Base-by-base conservation (phyloP, 64 coral and sea anemone species). In the Platygyra sinensis region DNA sequence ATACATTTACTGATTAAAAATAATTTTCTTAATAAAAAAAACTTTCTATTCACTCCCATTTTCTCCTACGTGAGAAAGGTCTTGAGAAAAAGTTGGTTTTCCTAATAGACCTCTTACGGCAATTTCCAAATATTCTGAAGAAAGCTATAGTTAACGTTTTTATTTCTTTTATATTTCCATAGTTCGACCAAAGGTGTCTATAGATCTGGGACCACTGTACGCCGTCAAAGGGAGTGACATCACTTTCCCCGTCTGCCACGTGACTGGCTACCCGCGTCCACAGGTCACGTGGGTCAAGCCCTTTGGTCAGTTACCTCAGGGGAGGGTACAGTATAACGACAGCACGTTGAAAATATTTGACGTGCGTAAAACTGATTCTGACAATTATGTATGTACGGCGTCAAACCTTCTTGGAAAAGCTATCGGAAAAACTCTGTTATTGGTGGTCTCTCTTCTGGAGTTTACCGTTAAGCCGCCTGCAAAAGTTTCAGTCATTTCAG, bases 261-360 rank as follows among this genome's bases (percentile, higher is more conserved):
- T 87, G 83, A 92, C 75, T 17, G 90, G 90, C 17, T 62, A 92
- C 30, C 90, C 90, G 10, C 62, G 52, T 36, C 91, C 91, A 17
- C 30, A 79, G 29, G 52, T 93, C 39, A 86, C 32, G 14, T 93
- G 91, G 91, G 28, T 76, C 59, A 93, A 73, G 71, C 62, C 85
- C 1, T 67, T 72, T 51, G 84, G 84, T 39, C 64, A 62, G 51
- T 16, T 87, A 14, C 61, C 78, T 24, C n/a, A 57, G 28, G 15
- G 72, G 10, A 55, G 72, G 29, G 60, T 73, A 16, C 29, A 30
- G 57, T 15, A 10, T 24, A 82, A 51, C 7, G 65, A 65, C 27
- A 60, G 63, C 29, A 1, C 33, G 0, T 8, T 93, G n/a, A 75
- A n/a, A 22, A 14, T 93, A 22, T 6, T 67, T 22, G 67, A 69